These are phyloP conservation scores for Drosophila picticornis DNA, from an alignment of 2,888 invertebrate species.

Conservation along the genomic window DNA sequence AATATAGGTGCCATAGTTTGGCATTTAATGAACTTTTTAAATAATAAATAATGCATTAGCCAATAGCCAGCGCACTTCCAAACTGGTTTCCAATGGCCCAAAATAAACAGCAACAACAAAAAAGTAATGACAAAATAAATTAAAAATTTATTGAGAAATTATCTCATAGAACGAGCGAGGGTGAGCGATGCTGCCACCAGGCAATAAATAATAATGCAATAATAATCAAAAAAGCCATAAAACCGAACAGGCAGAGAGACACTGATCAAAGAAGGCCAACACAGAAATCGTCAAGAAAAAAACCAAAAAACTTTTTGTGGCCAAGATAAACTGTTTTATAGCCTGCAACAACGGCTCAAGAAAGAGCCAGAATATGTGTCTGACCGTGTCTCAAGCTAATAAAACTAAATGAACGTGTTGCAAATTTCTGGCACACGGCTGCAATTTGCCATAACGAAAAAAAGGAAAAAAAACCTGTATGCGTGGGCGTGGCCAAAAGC, in stretches of 20 bases:
- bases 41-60: conserved; percentile 47
- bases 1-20: conserved; percentile 42
- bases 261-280: conserved; percentile 23
- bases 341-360: conserved; percentile 48
- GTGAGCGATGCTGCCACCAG: conserved; percentile 30
- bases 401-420: conserved; percentile 53
- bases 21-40: conserved; percentile 58
- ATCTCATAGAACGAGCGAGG: conserved; percentile 58
- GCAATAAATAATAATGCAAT: conserved; percentile 66
- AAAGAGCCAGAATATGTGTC: conserved; percentile 2
- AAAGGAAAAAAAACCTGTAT: background rate
- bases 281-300: conserved; percentile 1
- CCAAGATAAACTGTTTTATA: conserved; percentile 35
- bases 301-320: conserved; percentile 23
- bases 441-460: conserved; percentile 17
- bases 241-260: conserved; percentile 11
- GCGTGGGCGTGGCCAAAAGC: background rate
- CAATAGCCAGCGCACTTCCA: conserved; percentile 36
- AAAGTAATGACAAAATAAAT: conserved; percentile 37
- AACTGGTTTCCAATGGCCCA: conserved; percentile 47
- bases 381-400: conserved; percentile 24
- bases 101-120: conserved; percentile 6
- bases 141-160: conserved; percentile 73
- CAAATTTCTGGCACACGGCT: conserved; percentile 23
- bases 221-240: conserved; percentile 52